Percentiles rank a stretch among this genome's conserved stretches.
Evolutionary conservation across 2,888 invertebrate genomes (phyloP).

Genomic region (Bembecia ichneumoniformis): DNA sequence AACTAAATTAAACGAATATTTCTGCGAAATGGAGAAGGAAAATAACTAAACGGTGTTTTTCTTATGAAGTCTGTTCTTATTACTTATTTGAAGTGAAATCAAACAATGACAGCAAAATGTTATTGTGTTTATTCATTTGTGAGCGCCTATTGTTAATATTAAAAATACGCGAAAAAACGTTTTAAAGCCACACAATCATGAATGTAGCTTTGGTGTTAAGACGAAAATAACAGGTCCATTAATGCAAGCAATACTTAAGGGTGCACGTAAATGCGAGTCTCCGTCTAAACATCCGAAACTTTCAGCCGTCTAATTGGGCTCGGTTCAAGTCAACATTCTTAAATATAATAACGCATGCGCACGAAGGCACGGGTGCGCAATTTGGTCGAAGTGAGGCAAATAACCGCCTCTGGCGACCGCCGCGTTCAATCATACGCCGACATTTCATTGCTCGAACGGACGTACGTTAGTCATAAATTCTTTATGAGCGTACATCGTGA

Average conservation of each 20-base stretch:
- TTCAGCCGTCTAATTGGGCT: background rate
- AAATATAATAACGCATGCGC: constrained; percentile 30
- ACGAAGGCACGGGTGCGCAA: constrained; percentile 52
- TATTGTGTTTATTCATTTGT: too few species aligned
- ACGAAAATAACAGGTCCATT: background rate
- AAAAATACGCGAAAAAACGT: too few species aligned
- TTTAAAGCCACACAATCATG: too few species aligned
- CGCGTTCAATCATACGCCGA: constrained; percentile 40
- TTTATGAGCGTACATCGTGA: background rate
- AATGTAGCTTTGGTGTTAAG: background rate
- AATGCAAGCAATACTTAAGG: background rate
- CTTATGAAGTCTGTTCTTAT: too few species aligned
- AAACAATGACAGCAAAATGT: too few species aligned
- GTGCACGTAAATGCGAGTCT: background rate
- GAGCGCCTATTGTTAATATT: too few species aligned
- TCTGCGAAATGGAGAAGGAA: too few species aligned
- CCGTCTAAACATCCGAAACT: background rate
- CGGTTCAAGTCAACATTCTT: constrained; percentile 21
- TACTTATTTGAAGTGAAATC: too few species aligned
- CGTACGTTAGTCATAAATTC: constrained; percentile 1
- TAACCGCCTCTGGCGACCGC: constrained; percentile 50
- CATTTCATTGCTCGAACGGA: constrained; percentile 22
- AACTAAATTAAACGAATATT: too few species aligned
- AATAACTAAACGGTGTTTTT: too few species aligned
- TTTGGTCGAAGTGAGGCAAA: constrained; percentile 63